These are phyloP conservation scores for Homarus americanus DNA, from an alignment of 1,140 invertebrate genomes.

Conservation along the genomic window DNA sequence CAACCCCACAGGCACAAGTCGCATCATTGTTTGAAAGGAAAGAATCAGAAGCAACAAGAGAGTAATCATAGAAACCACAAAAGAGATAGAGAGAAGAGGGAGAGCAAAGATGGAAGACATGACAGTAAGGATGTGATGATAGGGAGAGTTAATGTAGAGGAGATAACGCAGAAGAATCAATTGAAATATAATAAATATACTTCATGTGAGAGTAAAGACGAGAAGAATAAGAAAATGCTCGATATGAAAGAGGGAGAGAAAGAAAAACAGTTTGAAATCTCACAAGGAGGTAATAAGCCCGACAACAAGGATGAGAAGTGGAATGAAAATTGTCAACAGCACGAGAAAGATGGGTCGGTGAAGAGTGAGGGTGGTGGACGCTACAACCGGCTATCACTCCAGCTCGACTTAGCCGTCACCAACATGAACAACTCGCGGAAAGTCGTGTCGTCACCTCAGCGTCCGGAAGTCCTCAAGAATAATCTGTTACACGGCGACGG, in stretches of 20 bases:
- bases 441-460: conserved; percentile 56
- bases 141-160: not conserved
- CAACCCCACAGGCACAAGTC: not conserved
- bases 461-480: conserved; percentile 58
- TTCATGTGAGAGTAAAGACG: not conserved
- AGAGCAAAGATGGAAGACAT: not conserved
- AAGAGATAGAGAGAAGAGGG: not conserved
- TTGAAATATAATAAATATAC: not conserved
- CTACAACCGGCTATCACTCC: conserved; percentile 47
- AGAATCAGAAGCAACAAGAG: conserved; percentile 17
- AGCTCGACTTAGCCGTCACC: conserved; percentile 26
- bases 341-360: not conserved
- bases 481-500: conserved; percentile 45
- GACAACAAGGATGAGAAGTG: not conserved
- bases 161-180: not conserved
- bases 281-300: not conserved
- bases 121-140: not conserved
- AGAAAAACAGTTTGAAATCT: not conserved
- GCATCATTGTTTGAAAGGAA: not conserved
- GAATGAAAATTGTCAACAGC: not conserved
- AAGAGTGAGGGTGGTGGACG: not conserved
- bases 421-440: conserved; percentile 70
- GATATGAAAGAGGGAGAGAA: not conserved
- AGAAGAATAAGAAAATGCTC: not conserved
- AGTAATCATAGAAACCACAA: not conserved